Evolutionary conservation across 1,140 invertebrate genomes (phyloP), one percentile per base, ranked within the genome.

Genomic region (Drosophila takahashii): DNA sequence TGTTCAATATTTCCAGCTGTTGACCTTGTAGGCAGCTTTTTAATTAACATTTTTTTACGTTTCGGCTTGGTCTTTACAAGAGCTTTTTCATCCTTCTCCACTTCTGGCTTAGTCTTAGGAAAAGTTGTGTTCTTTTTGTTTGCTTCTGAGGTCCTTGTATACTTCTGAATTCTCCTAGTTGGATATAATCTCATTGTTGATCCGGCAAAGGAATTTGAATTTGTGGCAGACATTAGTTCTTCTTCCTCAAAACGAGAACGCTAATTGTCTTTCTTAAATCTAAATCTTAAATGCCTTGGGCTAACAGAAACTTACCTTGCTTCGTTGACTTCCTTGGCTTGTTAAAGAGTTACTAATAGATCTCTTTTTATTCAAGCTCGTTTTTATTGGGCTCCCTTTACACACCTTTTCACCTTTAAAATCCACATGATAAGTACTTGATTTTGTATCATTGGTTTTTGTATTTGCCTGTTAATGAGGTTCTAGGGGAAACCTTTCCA

Each of bases 61-160:
- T 67, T 83, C 1, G 41, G 9, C 4, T 53, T 72, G 3, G 15
- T 0, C 11, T 56, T 79, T 3, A 51, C 61, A 26, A 83, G 11
- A 13, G 37, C 39, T 13, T 54, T 54, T 34, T 47, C 5, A 9
- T 27, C 27, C 7, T 61, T 7, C 1, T 22, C 1, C 4, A 50
- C 4, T 27, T 39, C 32, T 2, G 15, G 1, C 11, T n/a, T 53
- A 1, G 26, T 10, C 1, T 32, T 60, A 8, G 0, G 3, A 5
- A 6, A 3, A 22, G 4, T 42, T 66, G 29, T 27, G 5, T 10
- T 11, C 7, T 26, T 54, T 29, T 8, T 32, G 4, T 16, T 8
- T 61, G 10, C 6, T 15, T 27, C 41, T 10, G 15, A 18, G 16
- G 16, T 8, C 3, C 7, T 42, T 42, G 1, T 18, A 16, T 10